Evolutionary conservation across 2,888 invertebrate genomes (phyloP).

Genomic region (Chaitophorus viminalis): DNA sequence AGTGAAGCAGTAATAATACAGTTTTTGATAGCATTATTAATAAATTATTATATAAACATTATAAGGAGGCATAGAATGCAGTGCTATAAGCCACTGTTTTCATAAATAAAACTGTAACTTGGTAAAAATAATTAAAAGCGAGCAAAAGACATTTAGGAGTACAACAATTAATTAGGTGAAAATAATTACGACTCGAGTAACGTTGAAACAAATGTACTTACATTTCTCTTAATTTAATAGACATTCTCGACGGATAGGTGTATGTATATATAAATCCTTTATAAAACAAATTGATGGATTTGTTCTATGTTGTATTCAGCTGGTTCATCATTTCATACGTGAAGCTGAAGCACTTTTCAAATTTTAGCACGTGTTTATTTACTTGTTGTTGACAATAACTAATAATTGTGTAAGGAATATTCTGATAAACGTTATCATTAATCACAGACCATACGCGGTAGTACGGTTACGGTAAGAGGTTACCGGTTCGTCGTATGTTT

Average conservation of each 20-base stretch:
- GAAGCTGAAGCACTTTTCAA: background rate
- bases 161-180: too few relatives aligned
- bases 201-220: conserved; percentile 25
- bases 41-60: too few relatives aligned
- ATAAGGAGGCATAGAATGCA: too few relatives aligned
- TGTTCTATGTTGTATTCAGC: background rate
- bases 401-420: too few relatives aligned
- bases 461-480: background rate
- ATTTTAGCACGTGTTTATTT: background rate
- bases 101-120: too few relatives aligned
- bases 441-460: background rate
- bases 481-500: background rate
- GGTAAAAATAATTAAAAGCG: too few relatives aligned
- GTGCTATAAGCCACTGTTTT: too few relatives aligned
- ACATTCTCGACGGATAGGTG: background rate
- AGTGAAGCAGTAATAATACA: too few relatives aligned
- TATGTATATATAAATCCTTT: background rate
- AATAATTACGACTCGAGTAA: too few relatives aligned
- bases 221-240: conserved; percentile 52
- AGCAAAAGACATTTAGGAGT: too few relatives aligned
- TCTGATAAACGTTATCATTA: background rate
- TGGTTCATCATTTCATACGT: background rate
- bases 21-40: too few relatives aligned
- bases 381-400: background rate
- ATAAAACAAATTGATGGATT: background rate